phyloP scores from a whole-genome alignment of 2,113 vertebrate species.

The Cyanoramphus novaezelandiae region DNA sequence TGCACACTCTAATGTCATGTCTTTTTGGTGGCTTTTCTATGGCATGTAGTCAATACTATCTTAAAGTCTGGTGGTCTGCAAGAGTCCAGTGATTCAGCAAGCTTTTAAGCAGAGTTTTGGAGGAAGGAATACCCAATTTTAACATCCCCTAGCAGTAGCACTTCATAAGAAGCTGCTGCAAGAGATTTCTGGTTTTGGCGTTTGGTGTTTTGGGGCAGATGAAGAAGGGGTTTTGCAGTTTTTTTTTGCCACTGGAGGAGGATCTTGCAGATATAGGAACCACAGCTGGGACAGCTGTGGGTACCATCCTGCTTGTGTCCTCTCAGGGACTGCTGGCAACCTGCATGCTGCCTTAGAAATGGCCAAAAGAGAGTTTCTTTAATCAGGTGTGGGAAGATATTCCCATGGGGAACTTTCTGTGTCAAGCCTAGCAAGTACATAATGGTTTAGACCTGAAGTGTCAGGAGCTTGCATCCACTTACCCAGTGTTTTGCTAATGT shows the following conservation, averaged over 20 bases:
- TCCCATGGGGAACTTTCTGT: background rate
- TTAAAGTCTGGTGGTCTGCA: background rate
- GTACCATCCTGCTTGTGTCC: background rate
- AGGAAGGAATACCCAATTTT: background rate
- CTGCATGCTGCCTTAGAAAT: background rate
- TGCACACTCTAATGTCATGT: background rate
- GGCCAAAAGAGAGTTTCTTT: background rate
- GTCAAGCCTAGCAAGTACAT: background rate
- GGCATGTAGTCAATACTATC: rapidly evolving
- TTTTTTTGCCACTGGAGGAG: background rate
- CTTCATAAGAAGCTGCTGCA: background rate
- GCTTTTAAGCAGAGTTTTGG: background rate
- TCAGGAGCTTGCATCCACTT: background rate
- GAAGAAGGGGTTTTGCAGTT: rapidly evolving
- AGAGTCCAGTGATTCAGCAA: background rate
- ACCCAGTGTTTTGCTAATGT: background rate
- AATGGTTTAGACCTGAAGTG: background rate
- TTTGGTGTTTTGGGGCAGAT: background rate
- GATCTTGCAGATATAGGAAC: background rate
- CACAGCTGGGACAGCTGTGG: rapidly evolving
- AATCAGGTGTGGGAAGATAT: background rate
- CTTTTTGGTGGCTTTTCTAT: background rate
- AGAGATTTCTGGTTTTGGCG: background rate
- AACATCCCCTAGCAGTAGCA: background rate
- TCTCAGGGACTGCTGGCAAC: background rate